phyloP scores from a whole-genome alignment of 2,113 vertebrate genomes.

The Peromyscus leucopus region DNA sequence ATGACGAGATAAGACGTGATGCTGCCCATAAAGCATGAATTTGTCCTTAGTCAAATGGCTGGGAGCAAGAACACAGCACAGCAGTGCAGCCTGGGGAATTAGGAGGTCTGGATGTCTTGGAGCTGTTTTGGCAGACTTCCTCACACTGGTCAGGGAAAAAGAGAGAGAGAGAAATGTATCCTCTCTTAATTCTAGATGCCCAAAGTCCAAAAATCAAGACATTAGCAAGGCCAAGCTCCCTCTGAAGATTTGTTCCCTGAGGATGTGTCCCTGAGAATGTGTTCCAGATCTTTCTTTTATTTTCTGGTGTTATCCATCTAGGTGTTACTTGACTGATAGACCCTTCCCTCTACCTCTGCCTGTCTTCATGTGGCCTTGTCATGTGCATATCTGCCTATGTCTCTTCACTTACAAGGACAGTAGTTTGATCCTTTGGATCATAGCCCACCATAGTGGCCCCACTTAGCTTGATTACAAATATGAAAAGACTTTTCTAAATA shows the following conservation, averaged over 20 bases:
- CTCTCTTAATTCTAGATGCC: not conserved
- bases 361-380: not conserved
- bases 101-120: not conserved
- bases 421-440: too few species aligned
- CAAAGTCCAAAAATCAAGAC: not conserved
- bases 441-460: not conserved
- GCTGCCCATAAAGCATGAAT: not conserved
- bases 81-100: not conserved
- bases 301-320: not conserved
- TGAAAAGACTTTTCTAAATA: conserved; percentile 45
- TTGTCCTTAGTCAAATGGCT: not conserved
- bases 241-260: not conserved
- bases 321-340: not conserved
- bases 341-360: not conserved
- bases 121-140: not conserved
- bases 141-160: not conserved
- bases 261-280: not conserved
- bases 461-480: not conserved
- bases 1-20: not conserved
- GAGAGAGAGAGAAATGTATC: not conserved
- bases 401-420: not conserved
- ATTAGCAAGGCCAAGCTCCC: not conserved
- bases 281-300: not conserved
- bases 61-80: not conserved
- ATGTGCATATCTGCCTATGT: not conserved